Base-by-base conservation (phyloP, 2,888 invertebrate species). In the Agonopterix subpropinquella region DNA sequence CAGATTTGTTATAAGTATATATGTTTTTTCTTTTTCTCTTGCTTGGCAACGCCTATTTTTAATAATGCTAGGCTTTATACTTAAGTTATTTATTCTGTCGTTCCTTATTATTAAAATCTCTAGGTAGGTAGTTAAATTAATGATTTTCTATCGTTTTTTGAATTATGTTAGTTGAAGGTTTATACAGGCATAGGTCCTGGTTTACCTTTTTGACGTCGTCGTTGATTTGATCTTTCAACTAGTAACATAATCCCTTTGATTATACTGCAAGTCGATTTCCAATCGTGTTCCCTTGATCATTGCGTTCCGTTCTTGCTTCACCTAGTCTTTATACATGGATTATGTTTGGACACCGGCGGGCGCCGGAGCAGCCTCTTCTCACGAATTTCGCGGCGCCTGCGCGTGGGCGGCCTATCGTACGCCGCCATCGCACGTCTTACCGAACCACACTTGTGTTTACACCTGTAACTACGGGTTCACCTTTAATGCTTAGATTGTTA, bases 301-400 rank as follows among this genome's bases (percentile, higher is more conserved):
- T 28, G 28, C 28, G 28, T 28, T 28, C 28, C 28, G 5, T 28
- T 28, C 28, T 28, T 5, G 28, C 7, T 28, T 28, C 28, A 28
- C 28, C 28, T 28, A 28, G 28, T 28, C 28, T 28, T 28, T 28
- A 28, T 39, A n/a, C 39, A 39, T 9, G 61, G 59, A 73, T 72
- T 69, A 66, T 67, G 66, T 71, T 65, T 65, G 65, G 59, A 64
- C 68, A 64, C 59, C 62, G 65, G 54, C 66, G 70, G 51, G 81
- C 81, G 85, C 79, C 78, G 67, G 72, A 62, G 70, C 62, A 73
- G 70, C 60, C 70, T 77, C 77, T 82, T 85, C 87, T 88, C 86
- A 88, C 85, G 87, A 87, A 86, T 83, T 84, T 84, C 74, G 84
- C 86, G 78, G 83, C 82, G 82, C 77, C 73, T 70, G 62, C 64